These are phyloP conservation scores for Phocoena phocoena DNA, from an alignment of 2,113 vertebrate genomes.

Conservation along the genomic window DNA sequence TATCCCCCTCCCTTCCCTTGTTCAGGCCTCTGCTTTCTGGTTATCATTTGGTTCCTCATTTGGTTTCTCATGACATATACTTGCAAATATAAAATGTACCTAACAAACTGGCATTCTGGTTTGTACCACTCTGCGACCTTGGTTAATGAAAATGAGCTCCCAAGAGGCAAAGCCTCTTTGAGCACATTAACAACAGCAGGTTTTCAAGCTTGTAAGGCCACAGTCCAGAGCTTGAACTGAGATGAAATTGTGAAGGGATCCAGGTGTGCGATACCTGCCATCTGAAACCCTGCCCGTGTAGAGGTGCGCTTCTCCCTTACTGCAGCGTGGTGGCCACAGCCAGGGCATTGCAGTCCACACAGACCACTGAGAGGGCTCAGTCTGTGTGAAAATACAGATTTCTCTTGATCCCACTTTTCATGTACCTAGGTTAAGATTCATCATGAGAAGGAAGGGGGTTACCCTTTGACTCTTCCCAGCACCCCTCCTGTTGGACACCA, in stretches of 20 bases:
- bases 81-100: not conserved
- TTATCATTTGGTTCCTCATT: not conserved
- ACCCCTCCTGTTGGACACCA: not conserved
- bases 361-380: not conserved
- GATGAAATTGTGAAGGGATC: not conserved
- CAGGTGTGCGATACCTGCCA: fast-evolving
- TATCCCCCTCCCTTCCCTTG: not conserved
- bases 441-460: not conserved
- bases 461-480: not conserved
- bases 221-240: not conserved
- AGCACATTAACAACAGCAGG: not conserved
- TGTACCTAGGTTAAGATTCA: not conserved
- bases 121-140: not conserved
- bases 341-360: not conserved
- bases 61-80: not conserved
- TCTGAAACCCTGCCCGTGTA: not conserved
- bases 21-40: not conserved
- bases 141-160: not conserved
- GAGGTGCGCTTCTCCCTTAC: not conserved
- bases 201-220: not conserved
- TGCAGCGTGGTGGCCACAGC: not conserved
- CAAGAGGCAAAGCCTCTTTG: not conserved
- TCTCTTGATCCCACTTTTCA: not conserved
- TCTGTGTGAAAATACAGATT: not conserved
- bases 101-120: not conserved